Percentiles rank a stretch among this genome's conserved stretches.
phyloP scores from a whole-genome alignment of 1,140 invertebrate genomes.

The Oryctes rhinoceros region DNA sequence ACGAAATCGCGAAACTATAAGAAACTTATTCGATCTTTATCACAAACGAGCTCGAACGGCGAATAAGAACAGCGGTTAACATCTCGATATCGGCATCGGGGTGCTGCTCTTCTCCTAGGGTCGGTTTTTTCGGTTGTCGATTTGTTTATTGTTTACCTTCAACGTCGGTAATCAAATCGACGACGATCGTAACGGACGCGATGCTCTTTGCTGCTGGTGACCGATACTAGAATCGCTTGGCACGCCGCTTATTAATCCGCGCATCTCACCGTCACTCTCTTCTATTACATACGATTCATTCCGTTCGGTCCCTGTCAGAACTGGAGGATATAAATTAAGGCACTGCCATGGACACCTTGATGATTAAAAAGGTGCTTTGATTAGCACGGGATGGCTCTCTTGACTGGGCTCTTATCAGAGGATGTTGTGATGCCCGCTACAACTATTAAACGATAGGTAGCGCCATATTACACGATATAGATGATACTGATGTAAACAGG shows the following conservation, averaged over 20 bases:
- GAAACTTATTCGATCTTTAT: slow-evolving; percentile 1
- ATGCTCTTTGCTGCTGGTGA: neutral
- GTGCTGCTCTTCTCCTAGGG: too few species aligned
- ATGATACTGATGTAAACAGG: too few species aligned
- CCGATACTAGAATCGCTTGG: neutral
- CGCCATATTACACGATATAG: neutral
- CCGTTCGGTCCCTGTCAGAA: slow-evolving; percentile 43
- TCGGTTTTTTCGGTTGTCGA: too few species aligned
- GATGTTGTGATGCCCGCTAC: neutral
- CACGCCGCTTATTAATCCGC: neutral
- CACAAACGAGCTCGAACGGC: neutral
- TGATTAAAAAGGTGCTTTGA: slow-evolving; percentile 51
- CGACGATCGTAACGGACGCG: too few species aligned
- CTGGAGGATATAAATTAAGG: slow-evolving; percentile 56
- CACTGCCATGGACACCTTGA: slow-evolving; percentile 59
- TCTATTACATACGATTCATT: neutral
- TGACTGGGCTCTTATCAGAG: neutral
- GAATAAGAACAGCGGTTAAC: too few species aligned
- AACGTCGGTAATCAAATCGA: too few species aligned
- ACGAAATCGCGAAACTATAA: neutral
- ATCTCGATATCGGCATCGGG: neutral
- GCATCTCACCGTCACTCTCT: slow-evolving; percentile 7
- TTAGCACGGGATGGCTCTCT: slow-evolving; percentile 46
- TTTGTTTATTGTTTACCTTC: too few species aligned
- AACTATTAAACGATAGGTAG: slow-evolving; percentile 34